Percentiles rank a stretch among this genome's conserved stretches.
Conservation (phyloP, 2,113 vertebrate species). For the Lates calcarifer region DNA sequence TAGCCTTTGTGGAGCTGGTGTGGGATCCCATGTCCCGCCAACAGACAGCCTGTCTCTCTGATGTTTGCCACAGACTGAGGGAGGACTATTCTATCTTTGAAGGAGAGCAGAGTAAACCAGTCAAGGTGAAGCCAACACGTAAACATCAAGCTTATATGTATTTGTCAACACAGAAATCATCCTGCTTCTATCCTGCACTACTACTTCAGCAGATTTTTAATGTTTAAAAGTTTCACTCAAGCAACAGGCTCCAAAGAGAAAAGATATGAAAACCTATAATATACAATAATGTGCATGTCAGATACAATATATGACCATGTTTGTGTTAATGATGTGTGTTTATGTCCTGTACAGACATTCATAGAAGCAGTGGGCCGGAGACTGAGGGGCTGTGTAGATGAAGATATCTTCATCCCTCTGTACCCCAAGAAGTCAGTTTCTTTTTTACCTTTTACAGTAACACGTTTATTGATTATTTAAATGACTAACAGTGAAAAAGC, state of each 20-base stretch:
- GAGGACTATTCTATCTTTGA: constrained; percentile 84
- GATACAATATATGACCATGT: not conserved
- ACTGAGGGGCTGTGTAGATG: constrained; percentile 90
- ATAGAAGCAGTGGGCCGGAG: constrained; percentile 81
- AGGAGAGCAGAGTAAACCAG: constrained; percentile 84
- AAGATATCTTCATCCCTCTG: constrained; percentile 94
- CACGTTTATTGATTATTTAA: constrained; percentile 1
- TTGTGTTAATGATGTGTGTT: constrained; percentile 15
- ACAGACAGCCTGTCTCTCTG: constrained; percentile 87
- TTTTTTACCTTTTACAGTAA: not conserved
- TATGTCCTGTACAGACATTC: constrained; percentile 84
- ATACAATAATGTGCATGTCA: not conserved
- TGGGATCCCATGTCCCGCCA: constrained; percentile 93
- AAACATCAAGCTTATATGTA: not conserved
- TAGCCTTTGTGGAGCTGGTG: constrained; percentile 88
- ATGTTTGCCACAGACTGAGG: constrained; percentile 85
- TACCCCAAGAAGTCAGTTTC: constrained; percentile 85
- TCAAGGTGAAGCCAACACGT: constrained; percentile 83
- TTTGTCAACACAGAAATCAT: not conserved
- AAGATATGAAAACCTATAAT: not conserved
- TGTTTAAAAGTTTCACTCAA: not conserved
- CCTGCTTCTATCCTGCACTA: not conserved
- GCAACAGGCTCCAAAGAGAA: not conserved
- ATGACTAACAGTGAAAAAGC: not conserved
- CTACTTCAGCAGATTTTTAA: not conserved